Conservation (phyloP, 2,113 vertebrate species). For the Saguinus imperator region DNA sequence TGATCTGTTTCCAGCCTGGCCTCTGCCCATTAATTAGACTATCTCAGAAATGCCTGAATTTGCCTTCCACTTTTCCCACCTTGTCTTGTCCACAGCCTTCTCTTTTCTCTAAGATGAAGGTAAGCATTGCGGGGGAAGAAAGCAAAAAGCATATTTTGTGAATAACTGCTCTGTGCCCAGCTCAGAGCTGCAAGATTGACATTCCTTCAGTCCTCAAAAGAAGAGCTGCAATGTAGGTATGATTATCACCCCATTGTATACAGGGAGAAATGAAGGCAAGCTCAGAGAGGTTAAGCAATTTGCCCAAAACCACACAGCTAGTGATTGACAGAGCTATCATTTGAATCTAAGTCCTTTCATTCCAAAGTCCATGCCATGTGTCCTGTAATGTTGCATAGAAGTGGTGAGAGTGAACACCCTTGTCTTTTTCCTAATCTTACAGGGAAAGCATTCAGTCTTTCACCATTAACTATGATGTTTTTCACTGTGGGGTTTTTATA, state of each 20-base stretch:
- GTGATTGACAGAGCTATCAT: neutral
- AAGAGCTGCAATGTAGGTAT: neutral
- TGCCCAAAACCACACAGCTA: neutral
- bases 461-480: neutral
- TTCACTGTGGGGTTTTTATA: neutral
- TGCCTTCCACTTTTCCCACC: neutral
- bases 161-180: neutral
- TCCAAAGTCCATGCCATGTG: neutral
- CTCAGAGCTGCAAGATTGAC: neutral
- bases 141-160: neutral
- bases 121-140: neutral
- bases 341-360: neutral
- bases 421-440: neutral
- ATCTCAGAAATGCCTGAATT: constrained; percentile 24
- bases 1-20: neutral
- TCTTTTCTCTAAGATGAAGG: neutral
- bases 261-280: neutral
- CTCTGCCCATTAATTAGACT: constrained; percentile 23
- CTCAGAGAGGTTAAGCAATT: neutral
- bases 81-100: neutral
- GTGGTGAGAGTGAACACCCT: neutral
- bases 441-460: neutral
- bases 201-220: neutral
- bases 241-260: neutral
- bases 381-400: neutral